phyloP scores from a whole-genome alignment of 2,888 invertebrate species.

The Athripsodes cinereus region DNA sequence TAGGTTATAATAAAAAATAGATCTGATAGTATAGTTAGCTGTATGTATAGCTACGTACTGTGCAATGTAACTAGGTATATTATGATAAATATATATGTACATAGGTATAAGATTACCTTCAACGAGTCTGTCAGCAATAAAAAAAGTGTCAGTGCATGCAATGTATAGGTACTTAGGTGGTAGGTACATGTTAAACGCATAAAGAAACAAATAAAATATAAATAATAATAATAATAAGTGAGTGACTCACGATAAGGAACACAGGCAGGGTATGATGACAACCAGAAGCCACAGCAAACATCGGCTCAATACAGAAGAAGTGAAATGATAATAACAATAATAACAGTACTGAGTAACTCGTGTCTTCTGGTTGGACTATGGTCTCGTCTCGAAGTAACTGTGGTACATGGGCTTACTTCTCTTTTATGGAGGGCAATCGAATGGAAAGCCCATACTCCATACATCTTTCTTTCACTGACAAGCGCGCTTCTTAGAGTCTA shows the following conservation, averaged over 20 bases:
- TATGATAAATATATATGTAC: too few relatives aligned
- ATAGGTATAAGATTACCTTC: too few relatives aligned
- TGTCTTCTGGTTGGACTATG: background rate
- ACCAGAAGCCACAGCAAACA: background rate
- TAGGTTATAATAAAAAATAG: too few relatives aligned
- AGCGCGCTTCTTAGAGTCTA: slow-evolving; percentile 46
- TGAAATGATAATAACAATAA: background rate
- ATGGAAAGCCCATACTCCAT: slow-evolving; percentile 32
- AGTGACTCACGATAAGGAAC: background rate
- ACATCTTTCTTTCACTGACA: slow-evolving; percentile 47
- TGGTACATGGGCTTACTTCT: background rate
- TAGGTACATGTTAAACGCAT: too few relatives aligned
- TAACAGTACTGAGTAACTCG: background rate
- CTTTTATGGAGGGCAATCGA: background rate
- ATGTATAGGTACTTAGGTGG: too few relatives aligned
- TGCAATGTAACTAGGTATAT: too few relatives aligned
- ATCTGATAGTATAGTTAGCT: too few relatives aligned
- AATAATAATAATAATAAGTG: background rate
- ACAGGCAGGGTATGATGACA: background rate
- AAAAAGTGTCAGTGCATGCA: too few relatives aligned
- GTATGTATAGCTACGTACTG: too few relatives aligned
- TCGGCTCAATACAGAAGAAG: background rate
- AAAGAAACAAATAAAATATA: too few relatives aligned
- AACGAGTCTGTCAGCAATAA: too few relatives aligned
- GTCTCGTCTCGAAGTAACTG: background rate